Conservation (phyloP, 2,797 vertebrate species). For the Salarias fasciatus region DNA sequence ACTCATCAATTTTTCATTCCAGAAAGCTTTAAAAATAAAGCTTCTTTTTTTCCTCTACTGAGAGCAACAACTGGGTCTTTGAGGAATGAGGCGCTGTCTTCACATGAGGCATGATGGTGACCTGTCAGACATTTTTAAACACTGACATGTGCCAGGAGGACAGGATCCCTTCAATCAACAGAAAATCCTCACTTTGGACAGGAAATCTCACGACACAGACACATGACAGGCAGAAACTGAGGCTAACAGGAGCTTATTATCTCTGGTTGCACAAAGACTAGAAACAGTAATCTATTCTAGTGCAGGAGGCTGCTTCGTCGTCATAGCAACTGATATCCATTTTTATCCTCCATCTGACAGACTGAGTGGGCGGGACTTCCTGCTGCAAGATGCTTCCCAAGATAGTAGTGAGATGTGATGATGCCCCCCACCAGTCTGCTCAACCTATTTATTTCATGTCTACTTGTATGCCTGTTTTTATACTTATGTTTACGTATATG, state of each 20-base stretch:
- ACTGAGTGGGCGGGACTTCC: constrained; percentile 56
- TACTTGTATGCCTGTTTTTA: no score
- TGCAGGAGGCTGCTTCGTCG: constrained; percentile 60
- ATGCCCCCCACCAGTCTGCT: no score
- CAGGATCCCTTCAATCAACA: constrained; percentile 11
- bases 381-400: constrained; percentile 8
- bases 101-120: neutral
- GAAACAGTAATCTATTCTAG: constrained; percentile 61
- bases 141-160: neutral
- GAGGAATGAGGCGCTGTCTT: neutral
- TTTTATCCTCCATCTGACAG: constrained; percentile 55
- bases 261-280: constrained; percentile 48
- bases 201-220: constrained; percentile 9
- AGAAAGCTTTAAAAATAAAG: neutral
- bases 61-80: no score
- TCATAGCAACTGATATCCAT: constrained; percentile 70
- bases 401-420: constrained; percentile 3
- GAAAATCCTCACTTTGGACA: no score
- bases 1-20: neutral
- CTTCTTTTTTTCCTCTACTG: no score
- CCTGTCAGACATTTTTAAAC: neutral
- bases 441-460: neutral
- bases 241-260: constrained; percentile 52
- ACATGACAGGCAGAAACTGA: constrained; percentile 33
- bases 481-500: no score